Conservation (phyloP, 1,140 invertebrate species). For the Camponotus pennsylvanicus region DNA sequence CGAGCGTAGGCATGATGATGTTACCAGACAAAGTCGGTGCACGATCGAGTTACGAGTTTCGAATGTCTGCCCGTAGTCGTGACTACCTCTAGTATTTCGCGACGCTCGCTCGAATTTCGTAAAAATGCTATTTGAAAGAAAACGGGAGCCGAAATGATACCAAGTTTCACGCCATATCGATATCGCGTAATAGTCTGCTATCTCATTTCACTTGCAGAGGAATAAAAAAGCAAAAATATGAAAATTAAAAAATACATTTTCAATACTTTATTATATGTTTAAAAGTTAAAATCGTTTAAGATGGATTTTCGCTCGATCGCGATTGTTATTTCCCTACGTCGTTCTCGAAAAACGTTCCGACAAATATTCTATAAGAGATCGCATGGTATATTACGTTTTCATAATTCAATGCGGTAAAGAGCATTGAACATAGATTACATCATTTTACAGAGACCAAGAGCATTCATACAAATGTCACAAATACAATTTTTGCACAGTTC, state of each 20-base stretch:
- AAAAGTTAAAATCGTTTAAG: not conserved
- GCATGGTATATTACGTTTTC: not conserved
- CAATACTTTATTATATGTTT: not conserved
- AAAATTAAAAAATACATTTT: not conserved
- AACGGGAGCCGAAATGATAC: not conserved
- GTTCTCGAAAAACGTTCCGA: not conserved
- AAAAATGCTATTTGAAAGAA: conserved; percentile 65
- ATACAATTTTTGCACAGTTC: conserved; percentile 29
- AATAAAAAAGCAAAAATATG: not conserved
- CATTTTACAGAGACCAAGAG: not conserved
- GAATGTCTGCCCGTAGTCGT: conserved; percentile 71
- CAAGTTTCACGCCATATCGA: not conserved
- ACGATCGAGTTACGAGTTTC: conserved; percentile 76
- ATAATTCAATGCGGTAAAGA: not conserved
- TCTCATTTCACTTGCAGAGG: not conserved
- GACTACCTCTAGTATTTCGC: conserved; percentile 68
- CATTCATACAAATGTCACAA: conserved; percentile 14
- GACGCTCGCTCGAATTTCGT: conserved; percentile 65
- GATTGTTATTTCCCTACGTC: not conserved
- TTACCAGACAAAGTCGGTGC: conserved; percentile 42
- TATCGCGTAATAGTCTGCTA: not conserved
- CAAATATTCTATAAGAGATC: not conserved
- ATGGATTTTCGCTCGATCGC: not conserved
- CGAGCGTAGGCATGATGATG: conserved; percentile 53
- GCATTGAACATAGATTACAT: not conserved